Evolutionary conservation across 23 tunicate species (phyloP).

Genomic region (Halocynthia aurantium): DNA sequence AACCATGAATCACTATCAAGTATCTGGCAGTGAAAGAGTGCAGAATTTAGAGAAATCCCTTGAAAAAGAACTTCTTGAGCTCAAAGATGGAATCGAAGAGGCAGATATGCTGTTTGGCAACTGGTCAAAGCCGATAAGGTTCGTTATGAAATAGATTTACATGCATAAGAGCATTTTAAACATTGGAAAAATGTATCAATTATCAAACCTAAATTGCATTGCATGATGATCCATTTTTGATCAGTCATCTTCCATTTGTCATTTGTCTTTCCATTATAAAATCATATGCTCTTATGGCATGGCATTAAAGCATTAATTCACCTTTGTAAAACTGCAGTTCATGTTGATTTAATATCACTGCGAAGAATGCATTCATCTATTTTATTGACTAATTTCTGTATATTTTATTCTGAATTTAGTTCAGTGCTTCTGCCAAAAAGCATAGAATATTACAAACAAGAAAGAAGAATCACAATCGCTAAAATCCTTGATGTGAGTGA

Average conservation of each 20-base stretch:
- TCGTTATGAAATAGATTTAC: background rate
- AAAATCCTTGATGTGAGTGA: slow-evolving; percentile 54
- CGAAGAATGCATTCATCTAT: no score
- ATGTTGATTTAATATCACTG: no score
- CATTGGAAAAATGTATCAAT: no score
- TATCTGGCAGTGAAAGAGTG: slow-evolving; percentile 54
- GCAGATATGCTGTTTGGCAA: slow-evolving; percentile 81
- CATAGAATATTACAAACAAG: slow-evolving; percentile 38
- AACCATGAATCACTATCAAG: slow-evolving; percentile 55
- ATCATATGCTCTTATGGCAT: no score
- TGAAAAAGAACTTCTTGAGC: slow-evolving; percentile 43
- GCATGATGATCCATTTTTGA: no score
- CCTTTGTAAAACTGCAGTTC: no score
- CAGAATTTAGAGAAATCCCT: slow-evolving; percentile 36
- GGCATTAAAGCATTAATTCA: no score
- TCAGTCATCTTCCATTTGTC: no score
- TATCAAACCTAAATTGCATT: no score
- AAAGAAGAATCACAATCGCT: slow-evolving; percentile 42
- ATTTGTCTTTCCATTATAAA: no score
- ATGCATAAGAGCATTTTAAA: no score
- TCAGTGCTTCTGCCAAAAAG: slow-evolving; percentile 53
- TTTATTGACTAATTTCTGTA: no score
- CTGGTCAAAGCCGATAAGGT: slow-evolving; percentile 63
- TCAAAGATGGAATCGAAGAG: slow-evolving; percentile 87
- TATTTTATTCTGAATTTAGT: slow-evolving; percentile 3